Evolutionary conservation across 2,888 invertebrate genomes (phyloP), one percentile per base, ranked within the genome.

Genomic region (Drosophila vallismaia): DNA sequence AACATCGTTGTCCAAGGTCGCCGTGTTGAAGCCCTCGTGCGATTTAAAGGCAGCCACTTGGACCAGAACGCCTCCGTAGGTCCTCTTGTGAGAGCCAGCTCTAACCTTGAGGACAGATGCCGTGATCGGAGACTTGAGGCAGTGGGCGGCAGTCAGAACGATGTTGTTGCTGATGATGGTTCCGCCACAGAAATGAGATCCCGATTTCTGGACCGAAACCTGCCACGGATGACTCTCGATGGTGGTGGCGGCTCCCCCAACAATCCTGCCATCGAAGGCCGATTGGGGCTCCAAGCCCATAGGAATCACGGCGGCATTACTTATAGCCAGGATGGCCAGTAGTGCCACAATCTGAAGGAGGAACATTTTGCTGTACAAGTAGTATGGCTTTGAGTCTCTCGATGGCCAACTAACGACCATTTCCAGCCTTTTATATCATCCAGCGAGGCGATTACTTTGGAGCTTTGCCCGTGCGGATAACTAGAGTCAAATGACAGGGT

Each of bases 101-200:
- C 79, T 67, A 4, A 80, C 42, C 5, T 14, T 38, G 0, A 83
- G 40, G 4, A 40, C 67, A 1, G 59, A 40, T 0, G 48, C 53
- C 0, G 67, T 75, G 12, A 57, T 44, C 6, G 71, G 28, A 0
- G 48, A 56, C 12, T 40, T 40, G 51, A 90, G 91, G 74, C 94
- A 94, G 79, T 94, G 94, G 4, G 94, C 94, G n/a, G 94, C 94
- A 0, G 94, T 94, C 0, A 94, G 67, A 3, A 93, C 91, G 7
- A 87, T 76, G 29, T 92, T 92, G 42, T 91, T 89, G 28, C 81
- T 88, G 46, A 92, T 92, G 6, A 94, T 89, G 6, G 93, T 89
- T 0, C 93, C 94, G 0, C 94, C 94, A 74, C 94, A 94, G 0
- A 90, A 88, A 72, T 94, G 94, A 0, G 89, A 78, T 1, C 92